These are phyloP conservation scores for Eudasyphora cyanicolor DNA, from an alignment of 2,888 invertebrate species.

Conservation along the genomic window DNA sequence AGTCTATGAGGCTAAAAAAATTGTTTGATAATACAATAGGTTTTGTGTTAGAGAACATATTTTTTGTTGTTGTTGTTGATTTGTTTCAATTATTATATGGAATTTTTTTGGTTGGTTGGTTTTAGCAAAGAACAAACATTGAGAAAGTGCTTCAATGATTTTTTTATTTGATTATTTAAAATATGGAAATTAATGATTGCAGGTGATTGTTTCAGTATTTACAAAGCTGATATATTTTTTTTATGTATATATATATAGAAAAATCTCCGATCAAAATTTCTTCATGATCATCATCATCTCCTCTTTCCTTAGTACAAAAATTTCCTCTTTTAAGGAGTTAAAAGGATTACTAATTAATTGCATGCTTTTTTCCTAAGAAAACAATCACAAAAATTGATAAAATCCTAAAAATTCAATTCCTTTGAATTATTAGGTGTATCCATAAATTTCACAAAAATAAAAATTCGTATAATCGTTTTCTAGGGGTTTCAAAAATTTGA, in stretches of 20 bases:
- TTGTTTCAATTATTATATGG: not conserved
- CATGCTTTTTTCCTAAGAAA: not conserved
- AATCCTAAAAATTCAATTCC: no score
- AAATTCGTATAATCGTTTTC: no score
- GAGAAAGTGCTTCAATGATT: slow-evolving; percentile 26
- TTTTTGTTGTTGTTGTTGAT: slow-evolving; percentile 3
- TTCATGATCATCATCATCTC: not conserved
- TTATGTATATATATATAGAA: not conserved
- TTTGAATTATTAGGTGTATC: not conserved
- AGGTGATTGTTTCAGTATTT: slow-evolving; percentile 18
- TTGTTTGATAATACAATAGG: slow-evolving; percentile 12
- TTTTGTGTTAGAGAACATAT: slow-evolving; percentile 1
- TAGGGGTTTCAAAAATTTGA: no score
- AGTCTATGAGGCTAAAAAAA: slow-evolving; percentile 70
- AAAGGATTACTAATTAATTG: not conserved
- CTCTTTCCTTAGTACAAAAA: not conserved
- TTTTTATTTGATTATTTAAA: slow-evolving; percentile 27
- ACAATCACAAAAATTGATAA: no score
- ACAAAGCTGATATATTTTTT: slow-evolving; percentile 1
- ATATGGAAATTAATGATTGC: slow-evolving; percentile 25
- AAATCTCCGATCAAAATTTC: not conserved
- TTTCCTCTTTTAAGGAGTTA: no score
- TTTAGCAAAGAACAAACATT: slow-evolving; percentile 6
- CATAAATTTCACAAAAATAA: not conserved
- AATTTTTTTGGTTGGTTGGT: not conserved